Evolutionary conservation across 2,797 vertebrate genomes (phyloP).

Genomic region (Aselliscus stoliczkanus): DNA sequence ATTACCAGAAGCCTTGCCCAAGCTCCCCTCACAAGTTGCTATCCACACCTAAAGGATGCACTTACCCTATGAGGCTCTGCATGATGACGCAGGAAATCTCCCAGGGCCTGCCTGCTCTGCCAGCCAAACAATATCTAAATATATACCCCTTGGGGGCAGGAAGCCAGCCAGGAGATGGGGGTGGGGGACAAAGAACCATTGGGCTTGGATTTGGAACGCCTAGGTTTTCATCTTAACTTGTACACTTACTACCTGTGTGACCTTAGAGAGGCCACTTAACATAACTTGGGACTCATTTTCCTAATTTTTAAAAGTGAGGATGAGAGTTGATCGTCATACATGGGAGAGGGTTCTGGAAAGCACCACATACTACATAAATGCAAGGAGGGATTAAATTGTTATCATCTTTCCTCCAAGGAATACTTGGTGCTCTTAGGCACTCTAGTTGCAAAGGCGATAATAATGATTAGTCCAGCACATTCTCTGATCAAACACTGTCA

Average conservation of each 20-base stretch:
- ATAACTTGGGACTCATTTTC: background rate
- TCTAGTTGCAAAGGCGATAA: background rate
- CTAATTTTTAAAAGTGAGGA: background rate
- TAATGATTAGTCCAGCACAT: background rate
- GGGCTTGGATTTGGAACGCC: background rate
- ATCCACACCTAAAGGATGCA: slow-evolving; percentile 48
- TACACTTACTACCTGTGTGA: background rate
- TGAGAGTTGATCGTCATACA: background rate
- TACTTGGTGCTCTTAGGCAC: background rate
- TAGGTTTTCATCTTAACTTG: background rate
- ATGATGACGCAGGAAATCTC: background rate
- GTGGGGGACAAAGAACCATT: too few relatives aligned
- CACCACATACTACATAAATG: background rate
- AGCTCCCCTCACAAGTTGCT: too few relatives aligned
- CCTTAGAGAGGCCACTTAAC: background rate
- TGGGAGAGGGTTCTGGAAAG: background rate
- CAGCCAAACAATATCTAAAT: too few relatives aligned
- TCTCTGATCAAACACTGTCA: background rate
- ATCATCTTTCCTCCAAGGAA: background rate
- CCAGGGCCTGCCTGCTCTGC: too few relatives aligned
- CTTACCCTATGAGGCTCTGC: background rate
- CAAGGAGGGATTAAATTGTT: background rate
- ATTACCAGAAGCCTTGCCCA: slow-evolving; percentile 49
- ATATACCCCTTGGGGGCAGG: background rate
- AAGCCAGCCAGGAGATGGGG: too few relatives aligned